phyloP scores from a whole-genome alignment of 2,797 vertebrate genomes.

The Sorex maritimensis region DNA sequence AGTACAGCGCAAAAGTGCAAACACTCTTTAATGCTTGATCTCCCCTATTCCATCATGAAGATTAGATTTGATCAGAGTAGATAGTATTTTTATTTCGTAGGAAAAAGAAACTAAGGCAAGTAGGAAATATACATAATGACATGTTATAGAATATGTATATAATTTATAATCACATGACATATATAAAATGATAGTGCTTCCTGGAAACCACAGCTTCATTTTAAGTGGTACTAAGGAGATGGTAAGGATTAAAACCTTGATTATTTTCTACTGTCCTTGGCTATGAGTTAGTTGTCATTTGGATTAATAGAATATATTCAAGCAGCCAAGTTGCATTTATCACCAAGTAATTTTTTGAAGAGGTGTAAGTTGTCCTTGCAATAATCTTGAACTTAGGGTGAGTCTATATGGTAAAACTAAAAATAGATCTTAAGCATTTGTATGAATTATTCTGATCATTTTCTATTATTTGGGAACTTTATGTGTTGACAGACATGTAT shows the following conservation, averaged over 20 bases:
- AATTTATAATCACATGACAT: not conserved
- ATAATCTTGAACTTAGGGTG: slow-evolving; percentile 1
- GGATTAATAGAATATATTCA: slow-evolving; percentile 31
- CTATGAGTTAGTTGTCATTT: slow-evolving; percentile 57
- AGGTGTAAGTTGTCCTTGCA: not conserved
- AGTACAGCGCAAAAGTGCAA: not conserved
- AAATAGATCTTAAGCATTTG: slow-evolving; percentile 6
- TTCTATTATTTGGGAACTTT: slow-evolving; percentile 16
- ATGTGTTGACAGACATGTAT: not conserved
- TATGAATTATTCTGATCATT: slow-evolving; percentile 11
- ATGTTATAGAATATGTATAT: not conserved
- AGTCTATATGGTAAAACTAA: not conserved
- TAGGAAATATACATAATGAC: no score
- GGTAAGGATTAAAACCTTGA: slow-evolving; percentile 44
- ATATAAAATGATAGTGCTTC: not conserved
- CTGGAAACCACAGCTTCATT: slow-evolving; percentile 7
- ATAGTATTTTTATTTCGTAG: slow-evolving; percentile 19
- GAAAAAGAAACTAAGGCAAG: slow-evolving; percentile 38
- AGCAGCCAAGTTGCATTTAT: not conserved
- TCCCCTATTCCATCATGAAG: not conserved
- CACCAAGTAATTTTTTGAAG: slow-evolving; percentile 37
- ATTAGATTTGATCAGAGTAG: slow-evolving; percentile 1
- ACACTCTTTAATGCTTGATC: not conserved
- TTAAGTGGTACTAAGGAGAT: not conserved
- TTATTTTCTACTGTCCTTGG: not conserved